Evolutionary conservation across 2,113 vertebrate species (phyloP).

Genomic region (Oncorhynchus mykiss): DNA sequence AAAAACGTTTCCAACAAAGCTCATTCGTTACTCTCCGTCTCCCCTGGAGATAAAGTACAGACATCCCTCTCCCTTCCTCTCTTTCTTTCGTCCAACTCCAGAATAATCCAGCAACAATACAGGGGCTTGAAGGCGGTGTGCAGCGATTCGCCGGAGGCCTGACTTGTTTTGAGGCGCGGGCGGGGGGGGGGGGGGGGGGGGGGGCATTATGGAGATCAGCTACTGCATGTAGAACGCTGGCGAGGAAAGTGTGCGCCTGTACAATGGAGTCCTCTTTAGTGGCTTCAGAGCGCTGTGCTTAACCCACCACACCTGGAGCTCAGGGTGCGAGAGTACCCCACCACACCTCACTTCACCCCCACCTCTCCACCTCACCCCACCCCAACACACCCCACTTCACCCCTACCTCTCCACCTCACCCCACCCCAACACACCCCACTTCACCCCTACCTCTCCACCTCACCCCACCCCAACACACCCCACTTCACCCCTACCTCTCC

Average conservation of each 20-base stretch:
- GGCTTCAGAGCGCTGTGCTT: slow-evolving; percentile 66
- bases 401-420: neutral
- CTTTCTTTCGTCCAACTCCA: slow-evolving; percentile 68
- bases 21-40: slow-evolving; percentile 54
- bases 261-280: slow-evolving; percentile 71
- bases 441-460: slow-evolving; percentile 15
- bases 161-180: slow-evolving; percentile 75
- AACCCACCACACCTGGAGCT: slow-evolving; percentile 85
- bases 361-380: slow-evolving; percentile 36
- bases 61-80: slow-evolving; percentile 57
- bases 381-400: neutral
- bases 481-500: neutral
- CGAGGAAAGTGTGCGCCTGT: slow-evolving; percentile 70
- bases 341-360: slow-evolving; percentile 26
- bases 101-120: slow-evolving; percentile 90
- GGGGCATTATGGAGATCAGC: slow-evolving; percentile 83
- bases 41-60: slow-evolving; percentile 82
- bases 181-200: slow-evolving; percentile 5
- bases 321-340: slow-evolving; percentile 49
- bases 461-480: slow-evolving; percentile 31
- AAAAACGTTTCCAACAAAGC: slow-evolving; percentile 63
- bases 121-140: slow-evolving; percentile 79
- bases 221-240: slow-evolving; percentile 76
- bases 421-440: slow-evolving; percentile 31
- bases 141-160: slow-evolving; percentile 74